phyloP scores from a whole-genome alignment of 1,140 invertebrate species.

The Macrostomum lignano region DNA sequence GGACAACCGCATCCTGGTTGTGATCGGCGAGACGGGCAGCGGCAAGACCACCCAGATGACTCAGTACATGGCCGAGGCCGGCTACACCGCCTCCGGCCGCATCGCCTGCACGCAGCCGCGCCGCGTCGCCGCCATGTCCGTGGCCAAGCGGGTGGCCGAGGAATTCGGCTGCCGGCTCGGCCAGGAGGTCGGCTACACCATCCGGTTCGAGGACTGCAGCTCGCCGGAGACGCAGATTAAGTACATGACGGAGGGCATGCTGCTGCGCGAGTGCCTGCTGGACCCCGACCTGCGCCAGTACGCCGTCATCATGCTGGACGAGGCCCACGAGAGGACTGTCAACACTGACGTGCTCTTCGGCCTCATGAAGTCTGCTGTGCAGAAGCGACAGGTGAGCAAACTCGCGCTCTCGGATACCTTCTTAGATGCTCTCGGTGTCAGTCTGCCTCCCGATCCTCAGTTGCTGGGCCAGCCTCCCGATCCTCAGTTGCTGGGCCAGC shows the following conservation, averaged over 20 bases:
- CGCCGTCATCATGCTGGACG: slow-evolving; percentile 90
- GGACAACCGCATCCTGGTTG: slow-evolving; percentile 90
- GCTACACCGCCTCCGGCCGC: slow-evolving; percentile 62
- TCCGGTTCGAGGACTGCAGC: slow-evolving; percentile 98
- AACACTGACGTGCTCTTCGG: slow-evolving; percentile 92
- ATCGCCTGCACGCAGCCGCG: slow-evolving; percentile 91
- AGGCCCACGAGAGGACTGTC: slow-evolving; percentile 89
- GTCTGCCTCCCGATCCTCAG: too few relatives aligned
- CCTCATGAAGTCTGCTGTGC: slow-evolving; percentile 47
- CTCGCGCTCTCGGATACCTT: too few relatives aligned
- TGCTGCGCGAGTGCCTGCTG: slow-evolving; percentile 77
- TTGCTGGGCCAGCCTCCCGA: too few relatives aligned
- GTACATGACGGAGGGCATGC: slow-evolving; percentile 99
- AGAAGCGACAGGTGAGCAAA: slow-evolving; percentile 32
- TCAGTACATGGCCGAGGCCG: slow-evolving; percentile 82
- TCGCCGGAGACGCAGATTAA: slow-evolving; percentile 87
- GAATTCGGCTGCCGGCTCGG: slow-evolving; percentile 87
- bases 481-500: too few relatives aligned
- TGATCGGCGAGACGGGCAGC: slow-evolving; percentile 92
- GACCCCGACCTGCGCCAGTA: slow-evolving; percentile 70
- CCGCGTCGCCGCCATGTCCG: slow-evolving; percentile 86
- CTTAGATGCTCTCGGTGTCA: too few relatives aligned
- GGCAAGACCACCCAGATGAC: slow-evolving; percentile 99
- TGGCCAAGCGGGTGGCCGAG: slow-evolving; percentile 87
- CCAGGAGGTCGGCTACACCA: slow-evolving; percentile 85